A percentile compares a stretch with the other conserved stretches of the same genome.
phyloP scores from a whole-genome alignment of 92 coral and sea anemone species.

The Bergia puertoricense region DNA sequence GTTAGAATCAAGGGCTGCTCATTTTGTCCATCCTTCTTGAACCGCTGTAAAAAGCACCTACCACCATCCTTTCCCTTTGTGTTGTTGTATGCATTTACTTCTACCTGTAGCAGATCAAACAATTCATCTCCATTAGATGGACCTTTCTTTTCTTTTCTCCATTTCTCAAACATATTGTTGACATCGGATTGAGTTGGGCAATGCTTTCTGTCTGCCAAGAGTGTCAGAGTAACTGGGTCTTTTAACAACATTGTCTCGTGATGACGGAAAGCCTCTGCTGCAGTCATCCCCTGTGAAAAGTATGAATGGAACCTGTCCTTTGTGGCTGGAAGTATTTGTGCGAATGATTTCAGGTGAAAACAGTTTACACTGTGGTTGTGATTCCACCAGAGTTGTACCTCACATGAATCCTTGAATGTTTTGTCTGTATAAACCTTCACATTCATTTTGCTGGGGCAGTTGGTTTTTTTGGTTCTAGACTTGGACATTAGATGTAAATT shows the following conservation, averaged over 20 bases:
- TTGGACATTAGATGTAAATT: constrained; percentile 51
- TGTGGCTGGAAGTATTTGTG: constrained; percentile 54
- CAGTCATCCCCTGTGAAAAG: constrained; percentile 49
- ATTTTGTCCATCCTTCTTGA: neutral
- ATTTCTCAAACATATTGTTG: constrained; percentile 44
- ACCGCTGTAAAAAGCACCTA: constrained; percentile 46
- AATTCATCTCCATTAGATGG: constrained; percentile 54
- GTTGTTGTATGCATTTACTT: constrained; percentile 42
- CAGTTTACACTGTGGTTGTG: constrained; percentile 53
- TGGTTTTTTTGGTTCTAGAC: constrained; percentile 57
- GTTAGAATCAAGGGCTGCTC: constrained; percentile 47
- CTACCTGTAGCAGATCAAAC: constrained; percentile 48
- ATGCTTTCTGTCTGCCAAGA: constrained; percentile 46
- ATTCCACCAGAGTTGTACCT: constrained; percentile 55
- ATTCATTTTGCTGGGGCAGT: constrained; percentile 51
- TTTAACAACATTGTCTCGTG: constrained; percentile 51
- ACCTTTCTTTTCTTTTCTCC: constrained; percentile 52
- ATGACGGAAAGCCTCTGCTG: constrained; percentile 53
- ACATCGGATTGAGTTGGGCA: constrained; percentile 55
- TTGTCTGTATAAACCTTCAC: constrained; percentile 20
- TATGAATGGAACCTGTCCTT: constrained; percentile 46
- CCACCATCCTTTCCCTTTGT: constrained; percentile 44
- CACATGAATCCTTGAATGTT: constrained; percentile 24
- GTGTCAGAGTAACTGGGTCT: constrained; percentile 53
- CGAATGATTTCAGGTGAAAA: constrained; percentile 37